phyloP scores from a whole-genome alignment of 2,888 invertebrate species.

The Apoda limacodes region DNA sequence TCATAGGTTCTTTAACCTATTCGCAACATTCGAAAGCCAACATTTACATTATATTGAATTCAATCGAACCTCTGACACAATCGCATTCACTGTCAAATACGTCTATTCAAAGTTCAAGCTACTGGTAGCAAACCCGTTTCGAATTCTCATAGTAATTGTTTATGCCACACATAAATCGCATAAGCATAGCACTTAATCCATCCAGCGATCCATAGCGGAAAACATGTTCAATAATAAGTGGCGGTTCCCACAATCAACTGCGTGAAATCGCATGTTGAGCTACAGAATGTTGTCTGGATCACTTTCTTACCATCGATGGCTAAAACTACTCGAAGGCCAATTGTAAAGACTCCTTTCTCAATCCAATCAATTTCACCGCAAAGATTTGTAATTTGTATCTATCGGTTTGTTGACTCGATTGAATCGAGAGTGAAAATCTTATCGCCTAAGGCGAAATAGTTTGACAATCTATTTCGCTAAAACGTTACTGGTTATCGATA shows the following conservation, averaged over 20 bases:
- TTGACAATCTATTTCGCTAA: constrained; percentile 33
- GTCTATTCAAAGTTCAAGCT: no score
- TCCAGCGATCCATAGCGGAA: constrained; percentile 18
- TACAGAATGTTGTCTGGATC: constrained; percentile 25
- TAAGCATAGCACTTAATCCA: constrained; percentile 21
- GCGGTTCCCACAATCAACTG: constrained; percentile 28
- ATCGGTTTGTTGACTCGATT: constrained; percentile 16
- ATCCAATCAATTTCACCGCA: constrained; percentile 35
- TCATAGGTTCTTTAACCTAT: no score
- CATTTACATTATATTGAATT: no score
- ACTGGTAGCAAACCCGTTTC: constrained; percentile 10
- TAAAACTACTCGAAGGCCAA: constrained; percentile 18
- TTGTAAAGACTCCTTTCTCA: constrained; percentile 31
- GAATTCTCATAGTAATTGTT: constrained; percentile 17
- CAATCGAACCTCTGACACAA: no score
- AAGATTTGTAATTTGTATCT: constrained; percentile 6
- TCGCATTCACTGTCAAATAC: no score
- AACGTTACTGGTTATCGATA: constrained; percentile 35
- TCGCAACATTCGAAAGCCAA: no score
- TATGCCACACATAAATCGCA: constrained; percentile 16
- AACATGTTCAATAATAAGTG: constrained; percentile 22
- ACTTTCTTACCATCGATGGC: constrained; percentile 32
- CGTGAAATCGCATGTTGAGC: constrained; percentile 31
- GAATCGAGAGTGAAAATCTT: constrained; percentile 25
- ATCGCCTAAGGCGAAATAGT: constrained; percentile 25